A percentile compares a stretch with the other conserved stretches of the same genome.
phyloP scores from a whole-genome alignment of 2,797 vertebrate species.

The Melanotaenia trifasciata region DNA sequence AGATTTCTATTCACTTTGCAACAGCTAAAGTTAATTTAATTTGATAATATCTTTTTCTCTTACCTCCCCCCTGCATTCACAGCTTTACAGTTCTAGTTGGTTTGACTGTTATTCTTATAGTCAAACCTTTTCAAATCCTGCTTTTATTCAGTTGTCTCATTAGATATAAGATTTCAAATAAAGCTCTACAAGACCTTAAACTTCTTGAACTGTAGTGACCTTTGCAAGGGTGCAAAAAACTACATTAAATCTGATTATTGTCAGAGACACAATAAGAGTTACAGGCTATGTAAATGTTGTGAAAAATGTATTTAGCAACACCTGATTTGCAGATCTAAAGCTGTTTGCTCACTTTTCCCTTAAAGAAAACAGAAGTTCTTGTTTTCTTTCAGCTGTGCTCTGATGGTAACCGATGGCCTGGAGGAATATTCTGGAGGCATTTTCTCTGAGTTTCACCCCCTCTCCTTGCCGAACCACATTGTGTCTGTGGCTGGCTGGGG shows the following conservation, averaged over 20 bases:
- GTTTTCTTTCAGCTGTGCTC: constrained; percentile 86
- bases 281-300: background rate
- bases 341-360: too few relatives aligned
- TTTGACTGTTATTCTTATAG: background rate
- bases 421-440: constrained; percentile 89
- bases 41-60: background rate
- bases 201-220: too few relatives aligned
- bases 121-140: background rate
- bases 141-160: background rate
- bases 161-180: background rate
- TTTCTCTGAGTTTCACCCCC: constrained; percentile 85
- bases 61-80: background rate
- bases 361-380: background rate
- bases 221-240: background rate
- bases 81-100: background rate
- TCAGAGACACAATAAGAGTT: background rate
- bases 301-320: background rate
- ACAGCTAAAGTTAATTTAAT: background rate
- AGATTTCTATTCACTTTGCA: background rate
- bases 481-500: constrained; percentile 95
- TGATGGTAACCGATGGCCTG: constrained; percentile 91
- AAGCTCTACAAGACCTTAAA: background rate
- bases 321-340: background rate
- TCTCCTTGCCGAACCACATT: constrained; percentile 88
- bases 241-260: background rate